Percentiles rank a stretch among this genome's conserved stretches.
phyloP scores from a whole-genome alignment of 2,113 vertebrate genomes.

The Morone saxatilis region DNA sequence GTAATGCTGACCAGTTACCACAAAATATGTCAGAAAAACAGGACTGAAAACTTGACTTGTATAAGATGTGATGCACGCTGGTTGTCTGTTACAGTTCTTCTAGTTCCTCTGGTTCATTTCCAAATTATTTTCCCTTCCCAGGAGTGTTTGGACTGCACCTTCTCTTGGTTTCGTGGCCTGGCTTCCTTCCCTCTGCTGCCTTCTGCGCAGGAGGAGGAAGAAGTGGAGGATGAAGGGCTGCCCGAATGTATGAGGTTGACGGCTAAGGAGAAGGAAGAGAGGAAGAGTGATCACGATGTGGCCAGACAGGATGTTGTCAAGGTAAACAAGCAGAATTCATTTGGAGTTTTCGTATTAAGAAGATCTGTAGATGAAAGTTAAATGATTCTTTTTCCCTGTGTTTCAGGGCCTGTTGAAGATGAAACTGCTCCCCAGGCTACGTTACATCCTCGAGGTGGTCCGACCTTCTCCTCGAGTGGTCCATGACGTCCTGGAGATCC shows the following conservation, averaged over 20 bases:
- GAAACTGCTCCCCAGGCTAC: slow-evolving; percentile 90
- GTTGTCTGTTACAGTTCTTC: neutral
- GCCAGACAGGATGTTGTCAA: slow-evolving; percentile 91
- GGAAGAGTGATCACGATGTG: slow-evolving; percentile 89
- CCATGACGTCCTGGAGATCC: slow-evolving; percentile 89
- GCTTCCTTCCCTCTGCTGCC: slow-evolving; percentile 89
- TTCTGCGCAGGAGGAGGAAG: slow-evolving; percentile 85
- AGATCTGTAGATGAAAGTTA: neutral
- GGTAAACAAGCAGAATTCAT: slow-evolving; percentile 76
- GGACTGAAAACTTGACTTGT: too few species aligned
- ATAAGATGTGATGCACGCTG: neutral
- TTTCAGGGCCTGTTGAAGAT: slow-evolving; percentile 93
- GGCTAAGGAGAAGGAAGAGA: slow-evolving; percentile 87
- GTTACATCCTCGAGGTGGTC: slow-evolving; percentile 94
- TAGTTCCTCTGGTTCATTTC: neutral
- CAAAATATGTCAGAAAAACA: neutral
- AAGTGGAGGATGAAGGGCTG: slow-evolving; percentile 84
- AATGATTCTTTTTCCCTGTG: neutral
- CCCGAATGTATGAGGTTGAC: slow-evolving; percentile 79
- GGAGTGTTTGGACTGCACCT: slow-evolving; percentile 91
- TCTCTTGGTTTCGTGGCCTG: slow-evolving; percentile 92
- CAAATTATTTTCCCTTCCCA: slow-evolving; percentile 55
- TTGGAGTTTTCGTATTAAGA: fast-evolving
- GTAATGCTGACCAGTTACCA: neutral
- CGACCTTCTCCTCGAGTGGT: slow-evolving; percentile 88